Evolutionary conservation across 2,888 invertebrate genomes (phyloP).

Genomic region (Amphipoea lucens): DNA sequence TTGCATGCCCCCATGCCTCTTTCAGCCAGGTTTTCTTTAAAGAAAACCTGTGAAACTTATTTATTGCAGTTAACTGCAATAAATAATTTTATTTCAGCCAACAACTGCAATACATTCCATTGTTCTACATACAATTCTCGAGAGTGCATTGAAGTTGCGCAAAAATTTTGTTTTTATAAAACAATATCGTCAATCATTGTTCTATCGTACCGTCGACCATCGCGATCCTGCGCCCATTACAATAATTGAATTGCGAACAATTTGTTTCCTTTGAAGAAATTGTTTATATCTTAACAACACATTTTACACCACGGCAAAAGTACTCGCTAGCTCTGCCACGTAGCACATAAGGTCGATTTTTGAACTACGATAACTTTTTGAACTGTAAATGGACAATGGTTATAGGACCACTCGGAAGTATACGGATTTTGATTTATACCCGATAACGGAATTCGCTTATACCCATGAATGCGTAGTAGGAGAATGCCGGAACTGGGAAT

Average conservation of each 20-base stretch:
- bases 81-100: background rate
- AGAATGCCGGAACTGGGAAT: slow-evolving; percentile 61
- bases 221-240: slow-evolving; percentile 73
- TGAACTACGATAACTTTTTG: slow-evolving; percentile 22
- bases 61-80: background rate
- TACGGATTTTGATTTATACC: slow-evolving; percentile 72
- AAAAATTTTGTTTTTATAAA: slow-evolving; percentile 44
- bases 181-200: slow-evolving; percentile 62
- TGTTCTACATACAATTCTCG: slow-evolving; percentile 28
- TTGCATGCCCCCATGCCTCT: too few relatives aligned
- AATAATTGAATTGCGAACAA: slow-evolving; percentile 79
- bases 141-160: slow-evolving; percentile 39
- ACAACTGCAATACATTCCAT: background rate
- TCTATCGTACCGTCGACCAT: slow-evolving; percentile 41
- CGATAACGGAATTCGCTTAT: slow-evolving; percentile 70
- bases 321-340: slow-evolving; percentile 27
- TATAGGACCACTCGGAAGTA: slow-evolving; percentile 62
- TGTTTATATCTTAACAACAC: slow-evolving; percentile 74
- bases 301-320: slow-evolving; percentile 7
- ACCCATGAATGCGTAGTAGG: slow-evolving; percentile 65
- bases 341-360: slow-evolving; percentile 47
- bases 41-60: too few relatives aligned
- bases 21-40: background rate
- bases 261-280: slow-evolving; percentile 81
- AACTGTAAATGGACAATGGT: slow-evolving; percentile 36